Base-by-base conservation (phyloP, 2,797 vertebrate species). In the Zenarchopterus dispar region DNA sequence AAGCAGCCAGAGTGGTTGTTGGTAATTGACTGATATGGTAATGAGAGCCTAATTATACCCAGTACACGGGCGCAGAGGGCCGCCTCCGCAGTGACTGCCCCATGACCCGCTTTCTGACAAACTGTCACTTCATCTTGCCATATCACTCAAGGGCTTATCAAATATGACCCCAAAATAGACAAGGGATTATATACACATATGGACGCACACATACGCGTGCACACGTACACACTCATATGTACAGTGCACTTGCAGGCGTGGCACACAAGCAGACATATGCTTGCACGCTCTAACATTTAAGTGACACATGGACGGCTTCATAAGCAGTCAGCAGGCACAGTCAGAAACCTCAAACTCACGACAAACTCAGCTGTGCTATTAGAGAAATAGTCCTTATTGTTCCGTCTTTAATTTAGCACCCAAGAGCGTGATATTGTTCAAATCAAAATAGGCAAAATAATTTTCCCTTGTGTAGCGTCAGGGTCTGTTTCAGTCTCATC, bases 11-110 rank as follows among this genome's bases (percentile, higher is more conserved):
- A 87, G 70, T 81, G 84, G 74, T 84, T 79, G 80, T 88, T 68
- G 81, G 76, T 92, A 93, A 94, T 91, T 91, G 90, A 93, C 89
- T 87, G 88, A 90, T 90, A 93, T 92, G 90, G 84, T 92, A 93
- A 94, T 93, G 91, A 93, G 86, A 59, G 76, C 86, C 85, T 93
- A 91, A 93, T 93, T 93, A 92, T 90, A 90, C 82, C 88, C 86
- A 26, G 85, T 78, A 68, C 76, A 85, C 24, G 63, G 78, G 70
- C 53, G 66, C 70, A 68, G 75, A 82, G 84, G 83, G 80, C 83
- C 62, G 85, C 86, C 89, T 84, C 85, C 82, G 67, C 88, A 78
- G 64, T 81, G 76, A 82, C 78, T 84, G 80, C 87, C 90, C 86
- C 73, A 57, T 92, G 92, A 94, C 93, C 92, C 56, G 88, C 87